phyloP scores from a whole-genome alignment of 2,888 invertebrate genomes.

The Nezara viridula region DNA sequence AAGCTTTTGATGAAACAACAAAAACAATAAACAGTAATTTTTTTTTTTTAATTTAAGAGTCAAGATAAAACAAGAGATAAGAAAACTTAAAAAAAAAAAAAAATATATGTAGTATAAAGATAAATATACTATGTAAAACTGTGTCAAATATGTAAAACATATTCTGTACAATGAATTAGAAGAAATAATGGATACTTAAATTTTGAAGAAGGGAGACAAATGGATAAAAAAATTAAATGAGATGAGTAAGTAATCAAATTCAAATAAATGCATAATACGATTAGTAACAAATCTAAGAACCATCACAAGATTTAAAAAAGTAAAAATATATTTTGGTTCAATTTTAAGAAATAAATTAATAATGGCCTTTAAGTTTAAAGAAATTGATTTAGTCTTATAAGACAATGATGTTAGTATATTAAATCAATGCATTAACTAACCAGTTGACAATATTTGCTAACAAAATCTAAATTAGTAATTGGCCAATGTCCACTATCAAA shows the following conservation, averaged over 20 bases:
- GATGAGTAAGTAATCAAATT: background rate
- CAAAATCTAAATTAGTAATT: background rate
- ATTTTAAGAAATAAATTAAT: background rate
- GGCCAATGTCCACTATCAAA: background rate
- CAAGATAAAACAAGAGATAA: background rate
- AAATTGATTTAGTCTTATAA: background rate
- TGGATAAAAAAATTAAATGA: background rate
- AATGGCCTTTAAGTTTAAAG: background rate
- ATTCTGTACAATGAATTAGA: background rate
- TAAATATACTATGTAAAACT: background rate
- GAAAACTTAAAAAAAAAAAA: background rate
- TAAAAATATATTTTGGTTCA: background rate
- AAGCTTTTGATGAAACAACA: conserved; percentile 44
- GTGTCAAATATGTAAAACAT: background rate
- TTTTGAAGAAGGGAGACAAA: background rate
- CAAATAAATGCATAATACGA: too few relatives aligned
- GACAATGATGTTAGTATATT: background rate
- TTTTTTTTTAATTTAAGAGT: background rate
- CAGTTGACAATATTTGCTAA: background rate
- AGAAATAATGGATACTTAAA: background rate
- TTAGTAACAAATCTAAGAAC: background rate
- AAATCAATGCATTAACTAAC: background rate
- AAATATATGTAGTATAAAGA: background rate
- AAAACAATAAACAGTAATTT: background rate
- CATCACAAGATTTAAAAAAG: background rate